A percentile compares a stretch with the other conserved stretches of the same genome.
Evolutionary conservation across 30 jellyfish, hydroid and myxozoan genomes (phyloP).

Genomic region (Cassiopea andromeda): DNA sequence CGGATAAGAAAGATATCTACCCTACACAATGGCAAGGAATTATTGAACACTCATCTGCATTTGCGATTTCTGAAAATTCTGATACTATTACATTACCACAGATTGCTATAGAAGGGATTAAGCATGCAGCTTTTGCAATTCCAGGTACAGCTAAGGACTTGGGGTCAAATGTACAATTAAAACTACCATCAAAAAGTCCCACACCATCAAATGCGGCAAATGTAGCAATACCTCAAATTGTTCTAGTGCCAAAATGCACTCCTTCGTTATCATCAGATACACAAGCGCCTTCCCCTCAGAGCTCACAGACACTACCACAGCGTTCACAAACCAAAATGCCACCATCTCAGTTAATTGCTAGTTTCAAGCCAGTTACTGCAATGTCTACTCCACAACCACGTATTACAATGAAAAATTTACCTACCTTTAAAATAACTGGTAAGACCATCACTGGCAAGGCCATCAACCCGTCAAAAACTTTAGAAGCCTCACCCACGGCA

Average conservation of each 20-base stretch:
- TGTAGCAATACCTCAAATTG: constrained; percentile 31
- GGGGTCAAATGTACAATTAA: constrained; percentile 5
- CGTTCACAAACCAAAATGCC: constrained; percentile 62
- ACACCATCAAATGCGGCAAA: constrained; percentile 33
- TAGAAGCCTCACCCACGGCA: constrained; percentile 9
- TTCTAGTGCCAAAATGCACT: constrained; percentile 36
- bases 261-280: constrained; percentile 65
- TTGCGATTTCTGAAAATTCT: neutral
- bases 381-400: neutral
- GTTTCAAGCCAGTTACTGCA: neutral
- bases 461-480: neutral
- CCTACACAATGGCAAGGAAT: neutral
- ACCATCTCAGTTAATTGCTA: neutral
- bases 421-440: neutral
- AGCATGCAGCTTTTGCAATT: constrained; percentile 60
- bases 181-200: constrained; percentile 8
- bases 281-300: constrained; percentile 47
- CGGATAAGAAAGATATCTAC: neutral
- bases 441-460: neutral
- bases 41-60: neutral
- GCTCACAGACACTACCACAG: constrained; percentile 56
- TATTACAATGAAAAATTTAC: neutral
- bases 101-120: constrained; percentile 41
- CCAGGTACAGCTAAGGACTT: constrained; percentile 34
- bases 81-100: neutral